Evolutionary conservation across 1,140 invertebrate genomes (phyloP), one percentile per base, ranked within the genome.

Genomic region (Leguminivora glycinivorella): DNA sequence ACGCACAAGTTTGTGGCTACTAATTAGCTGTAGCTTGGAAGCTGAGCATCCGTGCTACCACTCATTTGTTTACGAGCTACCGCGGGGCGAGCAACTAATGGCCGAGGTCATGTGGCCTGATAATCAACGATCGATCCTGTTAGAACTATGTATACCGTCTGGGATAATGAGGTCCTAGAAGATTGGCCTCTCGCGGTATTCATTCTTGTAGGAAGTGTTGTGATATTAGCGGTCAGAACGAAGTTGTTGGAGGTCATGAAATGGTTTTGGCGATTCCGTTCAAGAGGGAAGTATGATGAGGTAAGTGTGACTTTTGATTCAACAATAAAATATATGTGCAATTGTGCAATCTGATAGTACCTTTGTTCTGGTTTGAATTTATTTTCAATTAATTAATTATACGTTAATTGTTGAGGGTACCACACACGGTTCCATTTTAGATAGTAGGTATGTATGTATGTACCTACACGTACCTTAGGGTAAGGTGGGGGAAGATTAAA

Each of bases 21-120:
- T 29, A 26, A 58, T 63, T 63, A 63, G 58, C 58, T 17, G n/a
- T 22, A 26, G 56, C 56, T 58, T 63, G 58, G 58, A 63, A 29
- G 58, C 58, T 29, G 58, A 31, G 17, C 12, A 58, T 58, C 56
- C 24, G 58, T 14, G 58, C 25, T 52, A 22, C 5, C 25, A 25
- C 31, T 34, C 58, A 63, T 63, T 63, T 63, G 25, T 17, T 63
- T 63, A 29, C 58, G 29, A 63, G 26, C 58, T 63, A 17, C 26
- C 25, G 58, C 25, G 26, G 26, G 58, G 58, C 26, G n/a, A 29
- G 26, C 25, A 34, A 14, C 56, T 43, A 29, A 63, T 63, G 26
- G 58, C 26, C n/a, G 26, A 29, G 58, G 25, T 29, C 24, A 63
- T 63, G 58, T 19, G 19, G 47, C 47, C 47, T 52, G 47, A 52